A percentile compares a stretch with the other conserved stretches of the same genome.
Evolutionary conservation across 2,797 vertebrate genomes (phyloP).

Genomic region (Cetoscarus ocellatus): DNA sequence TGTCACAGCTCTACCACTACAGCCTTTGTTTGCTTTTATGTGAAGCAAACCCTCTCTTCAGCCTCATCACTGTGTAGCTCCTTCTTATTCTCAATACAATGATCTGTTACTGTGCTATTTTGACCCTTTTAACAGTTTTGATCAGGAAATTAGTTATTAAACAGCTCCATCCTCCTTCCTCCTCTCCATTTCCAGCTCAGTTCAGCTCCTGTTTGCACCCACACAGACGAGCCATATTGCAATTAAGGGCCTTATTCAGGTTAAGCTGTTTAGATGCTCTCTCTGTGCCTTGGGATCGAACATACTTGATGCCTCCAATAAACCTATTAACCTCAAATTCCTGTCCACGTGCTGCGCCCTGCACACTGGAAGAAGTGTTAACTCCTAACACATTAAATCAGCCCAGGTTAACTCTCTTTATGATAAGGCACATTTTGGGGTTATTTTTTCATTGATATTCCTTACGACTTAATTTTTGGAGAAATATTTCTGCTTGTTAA

Average conservation of each 20-base stretch:
- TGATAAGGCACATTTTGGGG: neutral
- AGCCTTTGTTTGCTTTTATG: too few species aligned
- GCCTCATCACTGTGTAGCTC: too few species aligned
- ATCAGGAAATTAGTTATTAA: too few species aligned
- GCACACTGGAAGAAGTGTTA: slow-evolving; percentile 36
- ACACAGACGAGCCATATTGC: slow-evolving; percentile 36
- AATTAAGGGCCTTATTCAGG: slow-evolving; percentile 58
- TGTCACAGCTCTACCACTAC: too few species aligned
- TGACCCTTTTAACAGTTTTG: too few species aligned
- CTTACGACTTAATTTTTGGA: too few species aligned
- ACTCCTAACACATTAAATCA: slow-evolving; percentile 10
- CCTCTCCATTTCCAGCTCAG: neutral
- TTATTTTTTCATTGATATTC: too few species aligned
- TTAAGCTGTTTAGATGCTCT: slow-evolving; percentile 72
- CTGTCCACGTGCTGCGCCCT: slow-evolving; percentile 36
- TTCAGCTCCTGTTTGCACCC: slow-evolving; percentile 18
- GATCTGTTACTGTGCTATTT: too few species aligned
- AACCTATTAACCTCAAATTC: slow-evolving; percentile 70
- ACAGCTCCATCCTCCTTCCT: neutral
- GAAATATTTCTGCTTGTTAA: too few species aligned
- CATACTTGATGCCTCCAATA: slow-evolving; percentile 63
- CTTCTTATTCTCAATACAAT: too few species aligned
- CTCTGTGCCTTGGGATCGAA: slow-evolving; percentile 45
- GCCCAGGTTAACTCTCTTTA: neutral
- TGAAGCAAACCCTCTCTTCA: too few species aligned